Evolutionary conservation across 2,113 vertebrate genomes (phyloP).

Genomic region (Gobio gobio): DNA sequence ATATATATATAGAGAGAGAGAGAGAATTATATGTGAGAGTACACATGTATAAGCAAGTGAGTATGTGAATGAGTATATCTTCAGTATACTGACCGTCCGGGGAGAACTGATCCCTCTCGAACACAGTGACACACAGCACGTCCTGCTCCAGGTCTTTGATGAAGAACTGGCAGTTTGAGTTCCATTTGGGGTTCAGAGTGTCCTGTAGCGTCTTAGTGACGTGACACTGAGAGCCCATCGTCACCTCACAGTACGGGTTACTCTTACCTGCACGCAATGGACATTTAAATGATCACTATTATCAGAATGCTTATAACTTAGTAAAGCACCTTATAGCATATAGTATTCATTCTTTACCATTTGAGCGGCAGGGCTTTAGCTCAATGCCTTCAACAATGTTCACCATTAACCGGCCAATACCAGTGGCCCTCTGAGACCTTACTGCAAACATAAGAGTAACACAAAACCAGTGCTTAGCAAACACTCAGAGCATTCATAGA

Average conservation of each 20-base stretch:
- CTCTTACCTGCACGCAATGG: slow-evolving; percentile 85
- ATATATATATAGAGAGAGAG: too few relatives aligned
- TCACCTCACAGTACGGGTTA: slow-evolving; percentile 98
- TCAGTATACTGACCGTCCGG: slow-evolving; percentile 85
- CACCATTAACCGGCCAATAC: slow-evolving; percentile 97
- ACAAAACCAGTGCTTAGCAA: not conserved
- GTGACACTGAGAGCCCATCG: slow-evolving; percentile 98
- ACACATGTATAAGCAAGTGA: too few relatives aligned
- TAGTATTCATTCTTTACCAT: slow-evolving; percentile 76
- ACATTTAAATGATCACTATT: not conserved
- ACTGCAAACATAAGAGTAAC: slow-evolving; percentile 71
- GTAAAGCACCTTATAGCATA: not conserved
- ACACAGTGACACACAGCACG: slow-evolving; percentile 96
- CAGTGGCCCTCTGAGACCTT: slow-evolving; percentile 94
- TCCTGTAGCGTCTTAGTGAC: slow-evolving; percentile 98
- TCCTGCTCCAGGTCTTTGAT: slow-evolving; percentile 98
- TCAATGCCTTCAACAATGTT: slow-evolving; percentile 98
- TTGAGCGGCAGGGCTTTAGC: slow-evolving; percentile 94
- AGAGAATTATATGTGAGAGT: too few relatives aligned
- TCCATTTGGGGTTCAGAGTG: slow-evolving; percentile 98
- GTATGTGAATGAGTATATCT: too few relatives aligned
- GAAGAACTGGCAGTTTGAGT: slow-evolving; percentile 99
- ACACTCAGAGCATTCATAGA: not conserved
- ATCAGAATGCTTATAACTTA: not conserved
- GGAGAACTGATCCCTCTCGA: slow-evolving; percentile 98